phyloP scores from a whole-genome alignment of 2,888 invertebrate genomes.

The Hyles lineata region DNA sequence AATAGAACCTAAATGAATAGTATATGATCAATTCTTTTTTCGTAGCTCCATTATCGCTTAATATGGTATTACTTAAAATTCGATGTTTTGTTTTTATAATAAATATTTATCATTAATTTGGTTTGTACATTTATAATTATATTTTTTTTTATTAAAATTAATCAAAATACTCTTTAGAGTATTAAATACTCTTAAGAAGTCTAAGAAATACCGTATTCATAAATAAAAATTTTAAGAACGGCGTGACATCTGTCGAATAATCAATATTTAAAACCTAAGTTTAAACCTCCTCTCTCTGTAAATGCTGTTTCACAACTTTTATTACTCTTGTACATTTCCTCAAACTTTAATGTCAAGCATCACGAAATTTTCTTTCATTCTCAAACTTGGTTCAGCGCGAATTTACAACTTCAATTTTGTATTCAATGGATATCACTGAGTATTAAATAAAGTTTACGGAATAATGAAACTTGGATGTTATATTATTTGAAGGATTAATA shows the following conservation, averaged over 20 bases:
- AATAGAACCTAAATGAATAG: too few species aligned
- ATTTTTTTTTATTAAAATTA: too few species aligned
- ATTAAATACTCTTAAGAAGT: too few species aligned
- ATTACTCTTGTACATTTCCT: slow-evolving; percentile 5
- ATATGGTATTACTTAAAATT: too few species aligned
- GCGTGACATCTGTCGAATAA: background rate
- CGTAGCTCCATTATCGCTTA: too few species aligned
- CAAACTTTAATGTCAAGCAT: slow-evolving; percentile 10
- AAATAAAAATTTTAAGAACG: too few species aligned
- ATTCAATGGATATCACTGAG: slow-evolving; percentile 4
- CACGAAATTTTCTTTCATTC: background rate
- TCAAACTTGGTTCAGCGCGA: slow-evolving; percentile 6
- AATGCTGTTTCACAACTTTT: slow-evolving; percentile 4
- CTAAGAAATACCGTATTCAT: too few species aligned
- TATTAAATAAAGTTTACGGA: slow-evolving; percentile 11
- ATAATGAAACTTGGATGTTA: background rate
- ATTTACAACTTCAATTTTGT: slow-evolving; percentile 11
- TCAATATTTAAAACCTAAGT: background rate
- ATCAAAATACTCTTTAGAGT: too few species aligned
- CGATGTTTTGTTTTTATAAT: too few species aligned
- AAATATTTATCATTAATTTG: too few species aligned
- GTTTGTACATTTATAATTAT: too few species aligned
- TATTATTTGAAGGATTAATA: background rate
- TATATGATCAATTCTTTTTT: too few species aligned
- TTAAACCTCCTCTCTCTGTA: background rate